A percentile compares a stretch with the other conserved stretches of the same genome.
Evolutionary conservation across 2,797 vertebrate genomes (phyloP).

Genomic region (Florisuga fusca): DNA sequence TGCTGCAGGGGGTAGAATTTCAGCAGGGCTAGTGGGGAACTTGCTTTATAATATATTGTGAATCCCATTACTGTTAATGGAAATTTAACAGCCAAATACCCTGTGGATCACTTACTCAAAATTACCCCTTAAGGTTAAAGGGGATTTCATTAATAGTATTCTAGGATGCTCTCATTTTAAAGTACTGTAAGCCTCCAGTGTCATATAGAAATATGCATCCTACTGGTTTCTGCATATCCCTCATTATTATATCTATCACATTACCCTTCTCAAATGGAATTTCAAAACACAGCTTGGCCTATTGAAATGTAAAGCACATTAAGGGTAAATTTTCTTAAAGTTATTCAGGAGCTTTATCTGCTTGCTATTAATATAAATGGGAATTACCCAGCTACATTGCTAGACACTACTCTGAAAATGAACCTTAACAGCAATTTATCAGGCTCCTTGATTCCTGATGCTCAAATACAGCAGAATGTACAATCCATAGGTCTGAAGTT

Average conservation of each 20-base stretch:
- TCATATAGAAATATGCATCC: conserved; percentile 37
- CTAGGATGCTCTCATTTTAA: conserved; percentile 34
- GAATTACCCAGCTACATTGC: neutral
- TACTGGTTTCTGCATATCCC: conserved; percentile 27
- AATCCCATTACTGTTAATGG: conserved; percentile 65
- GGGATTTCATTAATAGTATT: conserved; percentile 59
- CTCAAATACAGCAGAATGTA: neutral
- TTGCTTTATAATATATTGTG: conserved; percentile 22
- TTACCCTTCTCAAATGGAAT: conserved; percentile 44
- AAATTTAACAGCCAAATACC: conserved; percentile 69
- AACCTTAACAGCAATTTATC: conserved; percentile 2
- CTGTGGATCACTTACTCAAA: conserved; percentile 59
- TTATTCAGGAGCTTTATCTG: conserved; percentile 57
- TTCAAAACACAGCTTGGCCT: conserved; percentile 47
- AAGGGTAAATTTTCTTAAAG: conserved; percentile 49
- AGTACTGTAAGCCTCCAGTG: conserved; percentile 20
- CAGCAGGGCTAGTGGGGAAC: conserved; percentile 20
- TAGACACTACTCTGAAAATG: neutral
- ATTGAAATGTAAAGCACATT: conserved; percentile 56
- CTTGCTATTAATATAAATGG: conserved; percentile 52
- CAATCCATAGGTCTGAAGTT: neutral
- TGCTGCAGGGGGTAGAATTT: conserved; percentile 34
- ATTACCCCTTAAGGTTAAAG: conserved; percentile 67
- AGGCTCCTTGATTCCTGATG: neutral
- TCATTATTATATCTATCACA: conserved; percentile 17